Base-by-base conservation (phyloP, 2,888 invertebrate species). In the Cenopis cana region DNA sequence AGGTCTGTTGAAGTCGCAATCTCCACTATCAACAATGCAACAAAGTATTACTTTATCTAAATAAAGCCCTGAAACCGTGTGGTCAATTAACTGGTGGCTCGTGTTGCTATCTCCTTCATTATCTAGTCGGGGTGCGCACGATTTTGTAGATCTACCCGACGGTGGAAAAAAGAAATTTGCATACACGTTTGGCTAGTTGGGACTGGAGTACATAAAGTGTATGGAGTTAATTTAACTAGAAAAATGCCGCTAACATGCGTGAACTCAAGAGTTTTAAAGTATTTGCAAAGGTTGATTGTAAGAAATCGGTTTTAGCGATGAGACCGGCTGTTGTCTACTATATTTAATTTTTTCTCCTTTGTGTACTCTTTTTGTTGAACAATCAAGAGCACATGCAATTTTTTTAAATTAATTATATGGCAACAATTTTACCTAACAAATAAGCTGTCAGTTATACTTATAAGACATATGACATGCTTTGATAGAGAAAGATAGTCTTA, bases 61-160 rank as follows among this genome's bases (percentile, higher is more conserved):
- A n/a, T 49, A 33, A 52, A 36, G 18, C 1, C 41, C 65, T 55
- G 54, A 20, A 65, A 62, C 62, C 52, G 41, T 59, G 52, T 59
- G 59, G 33, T 65, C 64, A 70, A 70, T 70, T 70, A 70, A 65
- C 59, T 65, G 52, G 56, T 70, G 56, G 62, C 46, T 65, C 65
- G 60, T 52, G 57, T 65, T 41, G 59, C 54, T 70, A 70, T 70
- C 74, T 55, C 12, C 59, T 69, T 68, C 69, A 74, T 73, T 74
- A 74, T 74, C 73, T 74, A 73, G 70, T 73, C 73, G 49, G 52
- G 60, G 67, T 59, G 59, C 55, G 74, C 73, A 64, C 68, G 72
- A 69, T 72, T 70, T 73, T 62, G 70, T 67, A 67, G 74, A 74
- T 74, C 60, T 70, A 66, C n/a, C 9, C 38, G 36, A 49, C 18